phyloP scores from a whole-genome alignment of 2,888 invertebrate species.

The Drosophila engyochracea region DNA sequence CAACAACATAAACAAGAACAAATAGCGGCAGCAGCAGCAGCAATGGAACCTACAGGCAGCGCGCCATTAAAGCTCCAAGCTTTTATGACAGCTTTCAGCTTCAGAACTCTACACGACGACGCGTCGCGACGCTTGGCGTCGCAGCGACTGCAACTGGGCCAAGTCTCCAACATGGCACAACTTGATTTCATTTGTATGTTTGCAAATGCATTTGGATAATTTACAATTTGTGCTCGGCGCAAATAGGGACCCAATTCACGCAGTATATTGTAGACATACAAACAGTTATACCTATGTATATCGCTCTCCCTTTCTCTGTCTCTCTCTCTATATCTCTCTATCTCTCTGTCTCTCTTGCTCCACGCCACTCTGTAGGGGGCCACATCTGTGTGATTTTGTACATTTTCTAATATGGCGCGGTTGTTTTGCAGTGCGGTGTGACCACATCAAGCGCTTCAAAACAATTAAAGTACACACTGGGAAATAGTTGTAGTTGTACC shows the following conservation, averaged over 20 bases:
- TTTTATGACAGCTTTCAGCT: conserved; percentile 60
- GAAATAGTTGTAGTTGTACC: neutral
- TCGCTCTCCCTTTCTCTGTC: neutral
- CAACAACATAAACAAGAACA: conserved; percentile 28
- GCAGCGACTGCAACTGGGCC: conserved; percentile 53
- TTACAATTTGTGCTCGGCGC: conserved; percentile 17
- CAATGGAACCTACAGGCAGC: conserved; percentile 39
- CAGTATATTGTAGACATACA: conserved; percentile 11
- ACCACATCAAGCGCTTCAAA: conserved; percentile 30
- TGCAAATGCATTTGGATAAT: conserved; percentile 49
- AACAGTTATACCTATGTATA: neutral
- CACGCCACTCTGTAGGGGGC: neutral
- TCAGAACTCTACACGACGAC: conserved; percentile 38
- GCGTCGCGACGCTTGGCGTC: conserved; percentile 18
- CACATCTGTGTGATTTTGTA: conserved; percentile 19
- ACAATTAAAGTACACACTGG: conserved; percentile 34
- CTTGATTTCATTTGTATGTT: conserved; percentile 42
- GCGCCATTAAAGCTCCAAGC: conserved; percentile 51
- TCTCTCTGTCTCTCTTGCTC: too few species aligned
- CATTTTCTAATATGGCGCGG: conserved; percentile 7
- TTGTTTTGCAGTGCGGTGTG: conserved; percentile 38
- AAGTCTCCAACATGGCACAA: conserved; percentile 52
- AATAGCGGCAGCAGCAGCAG: conserved; percentile 22
- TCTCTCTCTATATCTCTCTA: neutral
- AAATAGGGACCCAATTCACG: conserved; percentile 9